These are phyloP conservation scores for Drosophila aldrichi DNA, from an alignment of 2,888 invertebrate genomes.

Conservation along the genomic window DNA sequence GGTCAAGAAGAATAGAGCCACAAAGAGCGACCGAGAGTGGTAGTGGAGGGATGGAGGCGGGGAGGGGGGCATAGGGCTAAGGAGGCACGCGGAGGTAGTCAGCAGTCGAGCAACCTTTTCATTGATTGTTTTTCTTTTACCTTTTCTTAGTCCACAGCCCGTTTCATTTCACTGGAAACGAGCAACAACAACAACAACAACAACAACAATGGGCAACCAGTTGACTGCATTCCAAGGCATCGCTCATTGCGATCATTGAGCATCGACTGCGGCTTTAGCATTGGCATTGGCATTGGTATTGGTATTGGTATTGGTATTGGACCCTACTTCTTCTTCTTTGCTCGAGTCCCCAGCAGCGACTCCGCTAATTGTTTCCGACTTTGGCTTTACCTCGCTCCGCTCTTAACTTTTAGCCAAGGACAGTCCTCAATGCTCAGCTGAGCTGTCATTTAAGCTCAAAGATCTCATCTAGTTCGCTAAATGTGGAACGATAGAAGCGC, in stretches of 20 bases:
- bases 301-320: constrained; percentile 8
- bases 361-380: constrained; percentile 72
- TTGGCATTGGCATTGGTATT: not conserved
- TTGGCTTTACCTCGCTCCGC: constrained; percentile 5
- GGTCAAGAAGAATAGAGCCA: constrained; percentile 1
- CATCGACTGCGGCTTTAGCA: constrained; percentile 34
- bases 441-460: constrained; percentile 1
- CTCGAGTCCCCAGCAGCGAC: constrained; percentile 11
- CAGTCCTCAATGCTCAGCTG: constrained; percentile 16
- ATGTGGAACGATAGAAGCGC: not conserved
- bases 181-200: constrained; percentile 24
- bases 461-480: not conserved
- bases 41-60: not conserved
- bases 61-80: not conserved
- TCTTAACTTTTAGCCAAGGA: constrained; percentile 32
- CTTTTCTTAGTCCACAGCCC: constrained; percentile 42
- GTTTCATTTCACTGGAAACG: constrained; percentile 69
- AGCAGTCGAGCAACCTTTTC: constrained; percentile 66
- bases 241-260: constrained; percentile 65
- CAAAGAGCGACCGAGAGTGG: not conserved
- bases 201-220: constrained; percentile 35
- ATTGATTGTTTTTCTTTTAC: constrained; percentile 70
- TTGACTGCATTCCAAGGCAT: constrained; percentile 74
- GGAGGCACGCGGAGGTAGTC: constrained; percentile 10
- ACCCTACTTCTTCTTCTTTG: constrained; percentile 21